Evolutionary conservation across 92 coral and sea anemone species (phyloP), one percentile per base, ranked within the genome.

Genomic region (Palythoa heliodiscus): DNA sequence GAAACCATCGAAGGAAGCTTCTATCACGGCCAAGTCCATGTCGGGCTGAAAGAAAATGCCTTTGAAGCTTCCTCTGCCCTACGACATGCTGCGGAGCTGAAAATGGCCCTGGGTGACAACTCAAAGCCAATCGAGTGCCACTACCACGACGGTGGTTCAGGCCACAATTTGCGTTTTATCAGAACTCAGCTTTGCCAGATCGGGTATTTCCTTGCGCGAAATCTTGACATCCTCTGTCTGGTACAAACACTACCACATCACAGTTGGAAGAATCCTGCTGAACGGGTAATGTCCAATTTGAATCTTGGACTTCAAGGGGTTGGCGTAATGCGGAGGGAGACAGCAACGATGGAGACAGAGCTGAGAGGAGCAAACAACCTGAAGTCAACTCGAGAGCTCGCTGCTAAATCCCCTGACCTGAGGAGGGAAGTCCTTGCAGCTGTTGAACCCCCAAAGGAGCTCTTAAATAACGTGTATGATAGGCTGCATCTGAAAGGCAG

Each of bases 121-220:
- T 3, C 37, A 19, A 72, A 82, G 39, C 86, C 91, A 20, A 75
- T 90, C 13, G 87, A 76, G 67, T 71, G 86, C 75, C 86, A 75
- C 88, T 84, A 87, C 58, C 86, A 79, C 24, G 89, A 84, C 52
- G 87, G 93, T 20, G 90, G 93, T 60, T 89, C 93, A 10, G 91
- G 84, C 67, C 89, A 87, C 93, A 38, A 75, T 73, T 70, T 71
- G 15, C 83, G 85, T 8, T 84, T 76, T 78, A 61, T 55, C 25
- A 29, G 79, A 35, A 76, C 73, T 0, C 83, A 90, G 75, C 76
- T 89, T 4, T 29, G 76, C 11, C 86, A 79, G 67, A 82, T 86
- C 61, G 92, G 90, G 23, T 84, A 84, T 25, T 88, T 88, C 70
- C 50, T 83, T 55, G 84, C 67, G 48, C 25, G 78, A 60, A 72